phyloP scores from a whole-genome alignment of 2,113 vertebrate species.

The Cettia cetti region DNA sequence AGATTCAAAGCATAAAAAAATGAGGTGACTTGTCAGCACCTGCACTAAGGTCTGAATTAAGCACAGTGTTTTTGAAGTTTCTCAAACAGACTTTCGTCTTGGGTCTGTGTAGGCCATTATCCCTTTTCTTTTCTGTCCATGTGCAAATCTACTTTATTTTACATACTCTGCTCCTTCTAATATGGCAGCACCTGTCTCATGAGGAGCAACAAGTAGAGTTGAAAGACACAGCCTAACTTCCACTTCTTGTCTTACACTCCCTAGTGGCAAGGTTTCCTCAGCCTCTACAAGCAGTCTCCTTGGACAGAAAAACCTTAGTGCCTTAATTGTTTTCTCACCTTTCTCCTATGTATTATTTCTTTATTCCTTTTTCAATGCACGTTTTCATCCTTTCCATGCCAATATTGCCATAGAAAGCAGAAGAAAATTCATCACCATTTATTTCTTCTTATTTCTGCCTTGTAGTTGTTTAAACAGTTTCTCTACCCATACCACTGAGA shows the following conservation, averaged over 20 bases:
- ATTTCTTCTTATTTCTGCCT: background rate
- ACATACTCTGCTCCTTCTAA: background rate
- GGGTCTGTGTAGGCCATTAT: background rate
- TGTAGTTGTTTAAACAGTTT: background rate
- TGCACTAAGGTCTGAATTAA: background rate
- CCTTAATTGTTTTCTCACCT: background rate
- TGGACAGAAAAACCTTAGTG: background rate
- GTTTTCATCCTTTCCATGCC: background rate
- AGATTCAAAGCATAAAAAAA: background rate
- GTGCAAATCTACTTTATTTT: background rate
- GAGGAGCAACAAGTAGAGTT: fast-evolving
- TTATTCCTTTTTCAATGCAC: background rate
- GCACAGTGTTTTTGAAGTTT: background rate
- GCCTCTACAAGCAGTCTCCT: background rate
- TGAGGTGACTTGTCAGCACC: background rate
- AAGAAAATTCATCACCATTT: background rate
- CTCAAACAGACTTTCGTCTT: background rate
- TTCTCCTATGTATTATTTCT: background rate
- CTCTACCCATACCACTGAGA: background rate
- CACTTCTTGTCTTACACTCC: background rate
- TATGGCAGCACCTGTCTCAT: background rate
- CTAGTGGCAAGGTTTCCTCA: background rate
- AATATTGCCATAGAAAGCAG: background rate
- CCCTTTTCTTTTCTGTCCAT: background rate
- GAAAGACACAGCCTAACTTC: background rate